phyloP scores from a whole-genome alignment of 2,113 vertebrate genomes.

The Columbina picui region DNA sequence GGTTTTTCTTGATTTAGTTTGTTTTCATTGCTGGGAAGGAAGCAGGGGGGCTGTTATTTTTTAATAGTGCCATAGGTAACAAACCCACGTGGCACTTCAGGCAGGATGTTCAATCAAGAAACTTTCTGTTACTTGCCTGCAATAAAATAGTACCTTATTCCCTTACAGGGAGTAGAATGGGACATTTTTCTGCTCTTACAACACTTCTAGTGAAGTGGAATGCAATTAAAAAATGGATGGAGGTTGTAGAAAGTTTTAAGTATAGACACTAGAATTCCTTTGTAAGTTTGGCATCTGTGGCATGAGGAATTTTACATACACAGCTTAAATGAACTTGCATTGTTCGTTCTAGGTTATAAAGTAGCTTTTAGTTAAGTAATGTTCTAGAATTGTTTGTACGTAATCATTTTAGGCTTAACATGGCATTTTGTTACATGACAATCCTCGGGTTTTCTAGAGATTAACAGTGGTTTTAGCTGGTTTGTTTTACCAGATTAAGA shows the following conservation, averaged over 20 bases:
- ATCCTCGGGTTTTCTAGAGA: not conserved
- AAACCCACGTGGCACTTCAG: not conserved
- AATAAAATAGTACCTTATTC: not conserved
- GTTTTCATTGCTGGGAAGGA: not conserved
- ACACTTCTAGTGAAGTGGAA: not conserved
- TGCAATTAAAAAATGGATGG: not conserved
- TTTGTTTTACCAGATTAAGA: not conserved
- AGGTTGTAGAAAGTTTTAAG: not conserved
- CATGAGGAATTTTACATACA: not conserved
- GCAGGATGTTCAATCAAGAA: not conserved
- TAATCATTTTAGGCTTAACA: not conserved
- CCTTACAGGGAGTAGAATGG: not conserved
- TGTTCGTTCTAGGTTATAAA: not conserved
- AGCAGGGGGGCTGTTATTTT: not conserved
- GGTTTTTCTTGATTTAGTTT: not conserved
- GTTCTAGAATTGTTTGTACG: not conserved
- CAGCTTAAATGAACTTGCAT: not conserved
- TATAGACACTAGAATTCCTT: not conserved
- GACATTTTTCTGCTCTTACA: not conserved
- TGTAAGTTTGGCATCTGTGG: not conserved
- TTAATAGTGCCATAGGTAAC: not conserved
- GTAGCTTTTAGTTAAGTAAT: not conserved
- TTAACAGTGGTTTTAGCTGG: not conserved
- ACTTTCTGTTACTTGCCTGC: not conserved
- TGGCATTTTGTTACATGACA: not conserved